Evolutionary conservation across 2,888 invertebrate species (phyloP), one percentile per base, ranked within the genome.

Genomic region (Pachliopta kotzebuea): DNA sequence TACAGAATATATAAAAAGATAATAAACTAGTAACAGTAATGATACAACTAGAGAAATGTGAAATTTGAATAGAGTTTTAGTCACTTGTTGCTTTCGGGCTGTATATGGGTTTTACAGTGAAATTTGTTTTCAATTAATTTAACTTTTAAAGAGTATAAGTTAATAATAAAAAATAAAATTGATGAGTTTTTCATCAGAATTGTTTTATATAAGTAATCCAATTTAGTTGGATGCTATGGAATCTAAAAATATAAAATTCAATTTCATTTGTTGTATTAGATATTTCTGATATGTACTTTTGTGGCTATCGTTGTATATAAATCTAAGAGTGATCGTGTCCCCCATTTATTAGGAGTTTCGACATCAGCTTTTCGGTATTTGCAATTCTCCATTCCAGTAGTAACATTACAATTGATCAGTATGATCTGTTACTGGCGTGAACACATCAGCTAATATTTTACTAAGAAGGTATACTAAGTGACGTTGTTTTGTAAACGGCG

Each of bases 401-500:
- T 87, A 78, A 75, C 78, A 78, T 82, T 80, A 81, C 81, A 85
- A 84, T 85, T 81, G 71, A 73, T 83, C 79, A 80, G 7, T 18
- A 14, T 45, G 18, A n/a, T n/a, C 7, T 18, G 7, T 76, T 76
- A 79, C 85, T 87, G 84, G 85, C 85, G 88, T 90, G 89, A 88
- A 90, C 88, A 88, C 88, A 21, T 29, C 88, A 84, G 81, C 78
- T 76, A 80, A 81, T 80, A 80, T 86, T 85, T 83, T 84, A 84
- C 83, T 83, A 83, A 80, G 79, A 81, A 82, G 83, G 20, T 85
- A 31, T 85, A 88, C 83, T 86, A 86, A 78, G 81, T 11, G 84
- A 80, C 77, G 77, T 74, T 84, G 85, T 57, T 88, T 88, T 88
- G 87, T 83, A 89, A 87, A 87, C 81, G 88, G 85, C 85, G 84